Percentiles rank a stretch among this genome's conserved stretches.
Evolutionary conservation across 2,888 invertebrate genomes (phyloP).

Genomic region (Trichopria drosophilae): DNA sequence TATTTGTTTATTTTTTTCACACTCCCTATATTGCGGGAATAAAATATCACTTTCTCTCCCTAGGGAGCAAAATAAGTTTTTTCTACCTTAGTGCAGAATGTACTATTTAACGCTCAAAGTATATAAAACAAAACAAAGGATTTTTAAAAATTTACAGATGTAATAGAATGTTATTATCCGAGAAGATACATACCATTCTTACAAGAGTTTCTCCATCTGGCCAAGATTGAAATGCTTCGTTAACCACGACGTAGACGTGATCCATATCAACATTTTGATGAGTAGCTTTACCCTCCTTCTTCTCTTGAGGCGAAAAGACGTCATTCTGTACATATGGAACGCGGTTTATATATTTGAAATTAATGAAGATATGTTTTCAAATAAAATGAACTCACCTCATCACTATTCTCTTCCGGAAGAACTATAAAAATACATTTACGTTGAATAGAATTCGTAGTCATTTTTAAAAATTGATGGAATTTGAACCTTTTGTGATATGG

Average conservation of each 20-base stretch:
- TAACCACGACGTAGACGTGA: conserved; percentile 77
- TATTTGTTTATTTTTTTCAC: no score
- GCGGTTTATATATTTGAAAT: background rate
- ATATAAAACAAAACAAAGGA: no score
- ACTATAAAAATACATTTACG: no score
- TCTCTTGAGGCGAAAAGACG: conserved; percentile 38
- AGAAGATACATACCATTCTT: conserved; percentile 45
- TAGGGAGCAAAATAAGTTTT: background rate
- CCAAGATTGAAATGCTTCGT: conserved; percentile 68
- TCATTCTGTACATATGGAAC: conserved; percentile 26
- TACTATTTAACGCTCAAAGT: no score
- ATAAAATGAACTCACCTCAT: conserved; percentile 1
- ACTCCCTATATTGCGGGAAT: no score
- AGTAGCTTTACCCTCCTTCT: conserved; percentile 42
- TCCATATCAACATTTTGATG: conserved; percentile 69
- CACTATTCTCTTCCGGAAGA: conserved; percentile 10
- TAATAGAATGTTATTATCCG: background rate
- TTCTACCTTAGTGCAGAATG: no score
- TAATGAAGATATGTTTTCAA: background rate
- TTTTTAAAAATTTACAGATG: background rate
- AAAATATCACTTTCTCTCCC: no score
- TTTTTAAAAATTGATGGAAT: no score
- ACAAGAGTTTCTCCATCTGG: conserved; percentile 74
- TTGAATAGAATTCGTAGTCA: no score
- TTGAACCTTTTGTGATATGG: no score